These are phyloP conservation scores for Peromyscus polionotus DNA, from an alignment of 2,113 vertebrate species.

Conservation along the genomic window DNA sequence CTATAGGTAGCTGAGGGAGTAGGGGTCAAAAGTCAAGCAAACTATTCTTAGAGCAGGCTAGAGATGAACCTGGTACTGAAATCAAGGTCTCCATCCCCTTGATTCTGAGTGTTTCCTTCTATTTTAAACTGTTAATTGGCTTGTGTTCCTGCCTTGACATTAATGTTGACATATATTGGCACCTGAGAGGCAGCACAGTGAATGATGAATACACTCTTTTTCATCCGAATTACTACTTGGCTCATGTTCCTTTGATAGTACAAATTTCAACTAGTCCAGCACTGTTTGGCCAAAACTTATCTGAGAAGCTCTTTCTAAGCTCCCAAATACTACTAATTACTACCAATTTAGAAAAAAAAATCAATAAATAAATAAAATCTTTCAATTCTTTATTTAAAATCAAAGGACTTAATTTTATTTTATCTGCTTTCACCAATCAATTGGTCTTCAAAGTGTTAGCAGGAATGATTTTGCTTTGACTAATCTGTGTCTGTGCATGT, in stretches of 20 bases:
- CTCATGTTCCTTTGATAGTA: slow-evolving; percentile 12
- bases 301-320: neutral
- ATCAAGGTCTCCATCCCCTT: slow-evolving; percentile 43
- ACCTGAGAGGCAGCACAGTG: slow-evolving; percentile 39
- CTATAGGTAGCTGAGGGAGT: neutral
- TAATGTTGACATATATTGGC: slow-evolving; percentile 62
- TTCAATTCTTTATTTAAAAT: slow-evolving; percentile 22
- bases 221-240: slow-evolving; percentile 5
- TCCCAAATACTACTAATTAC: neutral
- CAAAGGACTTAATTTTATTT: slow-evolving; percentile 29
- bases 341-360: neutral
- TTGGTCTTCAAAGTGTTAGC: slow-evolving; percentile 71
- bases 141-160: slow-evolving; percentile 45
- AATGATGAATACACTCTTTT: neutral
- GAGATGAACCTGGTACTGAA: neutral
- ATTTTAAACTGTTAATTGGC: slow-evolving; percentile 59
- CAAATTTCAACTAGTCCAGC: neutral
- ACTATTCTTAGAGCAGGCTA: neutral
- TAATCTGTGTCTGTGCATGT: neutral
- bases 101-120: slow-evolving; percentile 32
- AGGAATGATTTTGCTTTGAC: slow-evolving; percentile 61
- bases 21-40: slow-evolving; percentile 26
- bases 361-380: neutral
- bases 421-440: slow-evolving; percentile 18
- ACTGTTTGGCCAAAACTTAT: neutral